These are phyloP conservation scores for Heliconius himera DNA, from an alignment of 1,140 invertebrate genomes.

Conservation along the genomic window DNA sequence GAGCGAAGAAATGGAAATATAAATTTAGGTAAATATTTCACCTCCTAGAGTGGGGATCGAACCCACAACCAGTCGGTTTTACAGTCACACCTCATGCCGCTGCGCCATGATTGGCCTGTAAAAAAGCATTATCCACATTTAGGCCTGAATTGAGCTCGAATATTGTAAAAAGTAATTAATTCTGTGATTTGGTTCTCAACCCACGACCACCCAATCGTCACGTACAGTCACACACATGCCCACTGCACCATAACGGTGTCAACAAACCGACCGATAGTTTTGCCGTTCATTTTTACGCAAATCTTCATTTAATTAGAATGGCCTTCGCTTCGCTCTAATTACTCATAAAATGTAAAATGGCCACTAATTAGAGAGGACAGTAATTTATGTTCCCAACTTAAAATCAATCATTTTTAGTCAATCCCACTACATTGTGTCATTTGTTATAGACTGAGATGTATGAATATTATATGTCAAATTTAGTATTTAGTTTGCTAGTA, in stretches of 20 bases:
- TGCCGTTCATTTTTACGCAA: conserved; percentile 54
- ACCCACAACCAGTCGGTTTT: too few relatives aligned
- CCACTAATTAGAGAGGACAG: conserved; percentile 45
- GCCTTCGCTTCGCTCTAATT: conserved; percentile 44
- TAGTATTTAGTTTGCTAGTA: too few relatives aligned
- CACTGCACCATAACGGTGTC: not conserved
- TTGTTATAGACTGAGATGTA: not conserved
- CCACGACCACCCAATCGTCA: not conserved
- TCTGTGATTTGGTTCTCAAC: not conserved
- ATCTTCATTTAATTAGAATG: conserved; percentile 58
- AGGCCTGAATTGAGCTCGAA: not conserved
- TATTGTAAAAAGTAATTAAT: not conserved
- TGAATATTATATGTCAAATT: too few relatives aligned
- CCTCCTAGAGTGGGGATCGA: too few relatives aligned
- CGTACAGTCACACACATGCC: conserved; percentile 7
- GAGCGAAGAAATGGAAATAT: too few relatives aligned
- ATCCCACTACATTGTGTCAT: conserved; percentile 24
- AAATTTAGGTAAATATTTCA: too few relatives aligned
- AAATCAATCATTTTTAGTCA: conserved; percentile 32
- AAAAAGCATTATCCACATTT: too few relatives aligned
- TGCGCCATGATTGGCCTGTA: too few relatives aligned
- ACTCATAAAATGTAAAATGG: conserved; percentile 25
- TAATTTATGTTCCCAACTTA: conserved; percentile 23
- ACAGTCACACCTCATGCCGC: too few relatives aligned
- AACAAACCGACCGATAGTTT: conserved; percentile 29